Evolutionary conservation across 2,797 vertebrate genomes (phyloP).

Genomic region (Chaetodon trifasciatus): DNA sequence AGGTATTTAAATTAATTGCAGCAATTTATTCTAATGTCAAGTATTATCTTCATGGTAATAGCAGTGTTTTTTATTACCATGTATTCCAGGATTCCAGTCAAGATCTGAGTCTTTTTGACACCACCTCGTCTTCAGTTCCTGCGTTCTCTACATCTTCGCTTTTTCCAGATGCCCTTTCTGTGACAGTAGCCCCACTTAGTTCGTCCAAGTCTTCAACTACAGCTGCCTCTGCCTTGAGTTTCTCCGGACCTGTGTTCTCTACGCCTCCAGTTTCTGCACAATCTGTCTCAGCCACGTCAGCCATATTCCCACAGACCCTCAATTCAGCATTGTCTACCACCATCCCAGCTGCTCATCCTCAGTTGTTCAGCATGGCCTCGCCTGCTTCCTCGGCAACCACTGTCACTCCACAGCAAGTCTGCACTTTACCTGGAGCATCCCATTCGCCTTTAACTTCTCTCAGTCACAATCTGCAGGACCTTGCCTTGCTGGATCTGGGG

Average conservation of each 20-base stretch:
- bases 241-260: constrained; percentile 24
- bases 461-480: constrained; percentile 80
- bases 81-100: constrained; percentile 81
- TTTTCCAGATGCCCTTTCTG: constrained; percentile 65
- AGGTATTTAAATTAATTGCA: constrained; percentile 77
- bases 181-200: background rate
- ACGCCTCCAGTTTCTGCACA: constrained; percentile 13
- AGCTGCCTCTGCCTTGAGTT: constrained; percentile 27
- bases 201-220: constrained; percentile 26
- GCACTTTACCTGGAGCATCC: constrained; percentile 22
- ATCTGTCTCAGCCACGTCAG: constrained; percentile 20
- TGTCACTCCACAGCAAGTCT: constrained; percentile 8
- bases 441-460: constrained; percentile 47
- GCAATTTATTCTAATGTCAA: background rate
- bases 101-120: constrained; percentile 85
- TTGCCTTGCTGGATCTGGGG: constrained; percentile 87
- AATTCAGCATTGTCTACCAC: constrained; percentile 10
- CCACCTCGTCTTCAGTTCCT: constrained; percentile 70
- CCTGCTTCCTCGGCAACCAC: background rate
- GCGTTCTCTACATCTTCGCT: constrained; percentile 74
- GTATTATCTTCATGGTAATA: constrained; percentile 2
- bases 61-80: constrained; percentile 3
- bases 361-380: constrained; percentile 18
- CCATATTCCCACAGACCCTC: constrained; percentile 33
- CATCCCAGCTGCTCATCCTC: constrained; percentile 21